Evolutionary conservation across 2,888 invertebrate genomes (phyloP), one percentile per base, ranked within the genome.

Genomic region (Tipula lateralis): DNA sequence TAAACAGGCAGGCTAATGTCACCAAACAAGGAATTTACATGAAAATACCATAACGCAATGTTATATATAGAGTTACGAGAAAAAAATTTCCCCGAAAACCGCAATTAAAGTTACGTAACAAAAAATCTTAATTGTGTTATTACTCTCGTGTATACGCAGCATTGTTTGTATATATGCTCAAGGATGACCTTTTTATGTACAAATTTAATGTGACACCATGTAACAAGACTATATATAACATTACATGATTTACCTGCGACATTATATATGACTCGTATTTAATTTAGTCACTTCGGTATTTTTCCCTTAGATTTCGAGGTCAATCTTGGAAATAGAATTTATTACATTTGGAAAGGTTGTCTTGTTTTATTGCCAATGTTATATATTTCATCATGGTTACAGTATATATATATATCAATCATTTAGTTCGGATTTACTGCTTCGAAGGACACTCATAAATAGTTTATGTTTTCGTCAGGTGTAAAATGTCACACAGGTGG

Each of bases 201-300:
- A 44, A n/a, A 44, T 36, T 50, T 50, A 50, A 50, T 50, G 9
- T 36, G 36, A 36, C 36, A 44, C 44, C 19, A 24, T 50, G 66
- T 66, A 24, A 66, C 66, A 66, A 66, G 66, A n/a, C n/a, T 1
- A 2, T 24, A 9, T 66, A 24, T 9, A 24, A 24, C 66, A 66
- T 66, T 66, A 66, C 66, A 66, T 66, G 66, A 66, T 66, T 66
- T 66, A 66, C 66, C 66, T 66, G 39, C 32, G 44, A 66, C 66
- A 66, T 24, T 66, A 24, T 66, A 24, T 24, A 24, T 66, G 19
- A 9, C 24, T 24, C 66, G 66, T 24, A 66, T 24, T 24, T 66
- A 66, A 66, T 66, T 66, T 66, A 66, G 66, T 66, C 66, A 24
- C 12, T 66, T 66, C 12, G 24, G 66, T 66, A 9, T 66, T 19